Evolutionary conservation across 1,140 invertebrate genomes (phyloP).

Genomic region (Brachionus calyciflorus): DNA sequence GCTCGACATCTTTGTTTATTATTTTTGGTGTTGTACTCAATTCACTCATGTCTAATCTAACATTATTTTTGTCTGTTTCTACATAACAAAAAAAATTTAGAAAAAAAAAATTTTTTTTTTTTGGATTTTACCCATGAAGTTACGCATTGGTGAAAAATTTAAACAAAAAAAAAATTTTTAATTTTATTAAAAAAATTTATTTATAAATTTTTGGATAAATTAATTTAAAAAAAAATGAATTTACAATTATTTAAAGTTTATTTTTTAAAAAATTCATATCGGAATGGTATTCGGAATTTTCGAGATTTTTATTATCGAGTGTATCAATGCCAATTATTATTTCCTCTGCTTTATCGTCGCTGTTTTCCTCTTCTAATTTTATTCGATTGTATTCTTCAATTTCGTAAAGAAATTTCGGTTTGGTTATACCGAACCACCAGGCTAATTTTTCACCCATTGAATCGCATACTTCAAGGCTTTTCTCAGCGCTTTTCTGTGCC

Average conservation of each 20-base stretch:
- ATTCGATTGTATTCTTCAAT: conserved; percentile 44
- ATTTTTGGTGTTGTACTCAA: neutral
- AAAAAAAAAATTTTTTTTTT: too few species aligned
- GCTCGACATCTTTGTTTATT: conserved; percentile 5
- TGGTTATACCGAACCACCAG: conserved; percentile 44
- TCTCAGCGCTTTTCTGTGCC: neutral
- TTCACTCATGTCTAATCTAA: neutral
- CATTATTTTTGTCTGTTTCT: conserved; percentile 33
- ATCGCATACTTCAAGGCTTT: conserved; percentile 40
- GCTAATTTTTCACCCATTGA: conserved; percentile 30
- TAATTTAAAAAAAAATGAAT: too few species aligned
- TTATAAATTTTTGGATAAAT: too few species aligned
- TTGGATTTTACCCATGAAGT: neutral
- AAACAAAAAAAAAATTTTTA: neutral
- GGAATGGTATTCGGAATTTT: too few species aligned
- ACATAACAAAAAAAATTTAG: too few species aligned
- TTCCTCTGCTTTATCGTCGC: conserved; percentile 1
- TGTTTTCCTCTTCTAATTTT: neutral
- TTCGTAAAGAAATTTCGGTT: conserved; percentile 39
- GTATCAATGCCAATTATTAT: neutral
- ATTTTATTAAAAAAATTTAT: too few species aligned
- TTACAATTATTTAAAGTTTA: too few species aligned
- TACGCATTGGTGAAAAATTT: neutral
- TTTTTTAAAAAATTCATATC: too few species aligned
- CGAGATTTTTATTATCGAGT: neutral